These are phyloP conservation scores for Junonia oenone DNA, from an alignment of 2,888 invertebrate species.

Conservation along the genomic window DNA sequence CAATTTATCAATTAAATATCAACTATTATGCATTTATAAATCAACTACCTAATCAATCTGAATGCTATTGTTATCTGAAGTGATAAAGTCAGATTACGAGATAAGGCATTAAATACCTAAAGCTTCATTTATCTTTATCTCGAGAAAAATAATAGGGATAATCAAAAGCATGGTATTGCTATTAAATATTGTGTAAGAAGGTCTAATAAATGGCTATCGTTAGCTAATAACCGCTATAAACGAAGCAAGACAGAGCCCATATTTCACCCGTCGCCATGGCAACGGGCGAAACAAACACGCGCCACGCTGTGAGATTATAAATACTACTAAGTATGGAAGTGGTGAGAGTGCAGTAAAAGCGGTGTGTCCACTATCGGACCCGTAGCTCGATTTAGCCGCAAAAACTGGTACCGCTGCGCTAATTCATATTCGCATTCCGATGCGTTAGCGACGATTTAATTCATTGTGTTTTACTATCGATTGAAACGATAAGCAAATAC, in stretches of 20 bases:
- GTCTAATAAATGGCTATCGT: constrained; percentile 63
- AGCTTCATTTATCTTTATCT: constrained; percentile 33
- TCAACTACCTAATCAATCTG: not conserved
- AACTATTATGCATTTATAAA: not conserved
- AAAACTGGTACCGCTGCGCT: constrained; percentile 22
- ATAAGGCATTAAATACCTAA: not conserved
- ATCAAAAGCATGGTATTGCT: constrained; percentile 11
- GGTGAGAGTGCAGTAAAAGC: constrained; percentile 30
- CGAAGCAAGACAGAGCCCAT: constrained; percentile 61
- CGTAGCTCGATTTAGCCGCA: constrained; percentile 22
- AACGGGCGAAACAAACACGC: constrained; percentile 66
- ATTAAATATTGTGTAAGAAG: constrained; percentile 22
- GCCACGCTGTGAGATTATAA: constrained; percentile 32
- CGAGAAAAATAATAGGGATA: constrained; percentile 23
- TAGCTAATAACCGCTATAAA: constrained; percentile 64
- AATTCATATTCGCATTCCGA: constrained; percentile 16
- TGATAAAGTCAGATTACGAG: not conserved
- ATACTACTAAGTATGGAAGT: constrained; percentile 22
- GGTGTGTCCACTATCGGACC: constrained; percentile 22
- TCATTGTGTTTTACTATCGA: constrained; percentile 2
- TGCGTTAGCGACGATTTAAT: constrained; percentile 11
- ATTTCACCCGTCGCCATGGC: constrained; percentile 67
- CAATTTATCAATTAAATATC: not conserved
- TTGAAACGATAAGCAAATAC: not conserved
- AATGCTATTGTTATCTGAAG: not conserved